Evolutionary conservation across 2,888 invertebrate genomes (phyloP), one percentile per base, ranked within the genome.

Genomic region (Synergus umbraculus): DNA sequence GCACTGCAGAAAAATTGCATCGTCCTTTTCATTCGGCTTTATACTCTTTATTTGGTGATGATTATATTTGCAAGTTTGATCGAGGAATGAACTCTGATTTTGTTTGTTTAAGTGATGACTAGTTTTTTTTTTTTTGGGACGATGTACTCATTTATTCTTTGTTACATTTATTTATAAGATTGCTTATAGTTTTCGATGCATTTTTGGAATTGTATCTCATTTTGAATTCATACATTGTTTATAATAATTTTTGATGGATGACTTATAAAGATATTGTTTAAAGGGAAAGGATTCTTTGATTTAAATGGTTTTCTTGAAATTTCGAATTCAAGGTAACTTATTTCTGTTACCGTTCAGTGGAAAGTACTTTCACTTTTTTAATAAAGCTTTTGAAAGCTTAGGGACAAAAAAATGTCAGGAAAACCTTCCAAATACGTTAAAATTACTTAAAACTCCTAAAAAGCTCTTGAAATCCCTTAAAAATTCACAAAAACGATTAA

Each of bases 1-100:
- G 49, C 69, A 37, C 37, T 73, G 73, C 54, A 54, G 54, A 54
- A 73, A 58, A 73, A 54, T 63, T 73, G 29, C 73, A 37, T 69
- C 22, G 46, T 29, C 49, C 49, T 69, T 29, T 49, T 22, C 22
- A 15, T 69, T 49, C 29, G 15, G 13, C 22, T 69, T 46, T 13
- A 13, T 1, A 1, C 1, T 7, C 15, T 67, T 22, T 67, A 18
- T 46, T 46, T 46, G 10, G 10, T 18, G 44, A 66, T 44, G 66
- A 41, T 43, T 44, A 22, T 18, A 22, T 18, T 44, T 67, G 15
- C 54, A n/a, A 54, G 54, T 54, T 54, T 54, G 54, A 1, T n/a
- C 54, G 54, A 15, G 0, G 54, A 54, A 54, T 54, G 54, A 54
- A 54, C 54, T 54, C 9, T 58, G 58, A 0, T 54, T 54, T 54